Evolutionary conservation across 2,888 invertebrate species (phyloP).

Genomic region (Rhingia campestris): DNA sequence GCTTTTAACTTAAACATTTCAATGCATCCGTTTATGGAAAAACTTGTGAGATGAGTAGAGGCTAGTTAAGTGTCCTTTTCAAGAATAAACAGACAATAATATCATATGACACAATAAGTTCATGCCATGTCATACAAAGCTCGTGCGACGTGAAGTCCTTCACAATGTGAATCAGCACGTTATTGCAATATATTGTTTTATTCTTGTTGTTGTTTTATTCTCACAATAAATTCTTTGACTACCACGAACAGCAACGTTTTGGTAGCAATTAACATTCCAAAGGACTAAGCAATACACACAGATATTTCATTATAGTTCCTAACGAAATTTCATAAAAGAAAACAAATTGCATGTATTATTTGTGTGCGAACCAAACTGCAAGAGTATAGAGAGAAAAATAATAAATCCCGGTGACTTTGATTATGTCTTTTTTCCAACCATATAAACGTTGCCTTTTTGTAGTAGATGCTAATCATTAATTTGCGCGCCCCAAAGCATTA

Average conservation of each 20-base stretch:
- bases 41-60: too few species aligned
- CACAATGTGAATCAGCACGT: background rate
- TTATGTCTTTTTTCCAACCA: slow-evolving; percentile 25
- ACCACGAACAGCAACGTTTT: slow-evolving; percentile 43
- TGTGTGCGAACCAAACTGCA: background rate
- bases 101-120: too few species aligned
- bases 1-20: too few species aligned
- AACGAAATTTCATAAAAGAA: background rate
- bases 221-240: slow-evolving; percentile 39
- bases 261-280: slow-evolving; percentile 55
- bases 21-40: too few species aligned
- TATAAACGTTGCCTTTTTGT: slow-evolving; percentile 24
- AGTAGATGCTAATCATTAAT: slow-evolving; percentile 66
- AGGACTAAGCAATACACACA: slow-evolving; percentile 44
- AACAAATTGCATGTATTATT: background rate
- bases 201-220: slow-evolving; percentile 6
- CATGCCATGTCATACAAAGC: too few species aligned
- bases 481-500: slow-evolving; percentile 60
- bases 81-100: too few species aligned
- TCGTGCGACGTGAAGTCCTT: background rate
- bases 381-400: slow-evolving; percentile 18
- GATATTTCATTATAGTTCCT: background rate
- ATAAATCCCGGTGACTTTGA: slow-evolving; percentile 51
- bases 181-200: slow-evolving; percentile 18
- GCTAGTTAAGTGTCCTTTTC: too few species aligned